Evolutionary conservation across 2,797 vertebrate species (phyloP).

Genomic region (Capromys pilorides): DNA sequence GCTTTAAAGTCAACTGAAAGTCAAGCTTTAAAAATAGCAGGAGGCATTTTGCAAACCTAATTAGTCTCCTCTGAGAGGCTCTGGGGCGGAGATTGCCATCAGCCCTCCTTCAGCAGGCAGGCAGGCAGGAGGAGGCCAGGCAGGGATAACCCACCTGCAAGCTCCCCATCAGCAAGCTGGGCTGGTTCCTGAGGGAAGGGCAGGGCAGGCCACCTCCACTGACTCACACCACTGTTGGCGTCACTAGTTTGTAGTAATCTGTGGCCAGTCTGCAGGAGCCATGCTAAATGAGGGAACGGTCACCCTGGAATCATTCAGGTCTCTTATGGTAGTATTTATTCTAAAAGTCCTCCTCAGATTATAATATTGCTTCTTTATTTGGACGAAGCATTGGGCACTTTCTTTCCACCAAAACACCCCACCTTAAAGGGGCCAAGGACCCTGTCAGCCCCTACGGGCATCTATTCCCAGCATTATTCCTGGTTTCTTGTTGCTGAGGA

Average conservation of each 20-base stretch:
- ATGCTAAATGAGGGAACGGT: background rate
- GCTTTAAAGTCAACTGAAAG: slow-evolving; percentile 70
- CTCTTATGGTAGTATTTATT: background rate
- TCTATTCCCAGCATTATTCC: background rate
- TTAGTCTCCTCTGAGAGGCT: slow-evolving; percentile 34
- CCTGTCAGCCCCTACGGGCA: background rate
- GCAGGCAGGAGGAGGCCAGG: background rate
- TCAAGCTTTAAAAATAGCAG: slow-evolving; percentile 64
- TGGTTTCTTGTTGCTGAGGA: slow-evolving; percentile 36
- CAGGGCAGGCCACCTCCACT: background rate
- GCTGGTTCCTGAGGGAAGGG: background rate
- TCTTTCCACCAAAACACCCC: background rate
- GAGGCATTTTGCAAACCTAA: slow-evolving; percentile 56
- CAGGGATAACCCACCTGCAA: background rate
- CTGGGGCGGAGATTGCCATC: background rate
- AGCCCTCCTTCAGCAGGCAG: background rate
- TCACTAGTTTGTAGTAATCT: background rate
- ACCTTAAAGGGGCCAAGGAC: background rate
- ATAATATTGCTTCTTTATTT: background rate
- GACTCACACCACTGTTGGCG: background rate
- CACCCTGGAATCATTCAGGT: background rate
- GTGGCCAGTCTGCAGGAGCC: background rate
- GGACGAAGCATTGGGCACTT: background rate
- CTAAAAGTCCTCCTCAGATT: background rate
- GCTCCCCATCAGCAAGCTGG: background rate